Evolutionary conservation across 2,113 vertebrate genomes (phyloP).

Genomic region (Cynoglossus semilaevis): DNA sequence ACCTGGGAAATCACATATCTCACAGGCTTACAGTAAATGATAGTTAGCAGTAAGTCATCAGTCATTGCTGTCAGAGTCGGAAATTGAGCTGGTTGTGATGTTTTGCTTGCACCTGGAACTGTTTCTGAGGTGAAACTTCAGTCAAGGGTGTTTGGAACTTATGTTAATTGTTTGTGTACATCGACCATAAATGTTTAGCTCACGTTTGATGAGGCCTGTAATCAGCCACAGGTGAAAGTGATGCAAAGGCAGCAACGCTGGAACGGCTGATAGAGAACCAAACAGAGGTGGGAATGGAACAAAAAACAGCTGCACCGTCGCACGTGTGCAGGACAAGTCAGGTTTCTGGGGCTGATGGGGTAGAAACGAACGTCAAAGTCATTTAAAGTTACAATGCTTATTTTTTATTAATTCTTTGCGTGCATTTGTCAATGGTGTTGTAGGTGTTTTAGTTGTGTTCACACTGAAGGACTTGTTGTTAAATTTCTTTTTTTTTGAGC

Average conservation of each 20-base stretch:
- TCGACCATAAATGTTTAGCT: conserved; percentile 49
- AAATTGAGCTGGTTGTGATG: background rate
- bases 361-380: too few species aligned
- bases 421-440: too few species aligned
- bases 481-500: too few species aligned
- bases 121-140: conserved; percentile 21
- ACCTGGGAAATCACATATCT: background rate
- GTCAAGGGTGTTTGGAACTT: conserved; percentile 23
- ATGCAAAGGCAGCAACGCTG: conserved; percentile 10
- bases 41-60: conserved; percentile 11
- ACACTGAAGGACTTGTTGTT: too few species aligned
- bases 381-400: too few species aligned
- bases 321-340: too few species aligned
- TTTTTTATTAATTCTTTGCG: too few species aligned
- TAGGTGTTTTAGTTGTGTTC: too few species aligned
- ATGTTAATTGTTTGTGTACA: conserved; percentile 47
- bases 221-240: conserved; percentile 40
- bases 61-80: conserved; percentile 6
- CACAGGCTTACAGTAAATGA: background rate
- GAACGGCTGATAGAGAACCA: conserved; percentile 26
- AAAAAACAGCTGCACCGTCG: background rate
- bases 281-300: background rate
- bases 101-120: conserved; percentile 5
- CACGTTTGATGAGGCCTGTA: conserved; percentile 29
- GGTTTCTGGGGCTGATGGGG: too few species aligned